Evolutionary conservation across 2,113 vertebrate genomes (phyloP), one percentile per base, ranked within the genome.

Genomic region (Etheostoma cragini): DNA sequence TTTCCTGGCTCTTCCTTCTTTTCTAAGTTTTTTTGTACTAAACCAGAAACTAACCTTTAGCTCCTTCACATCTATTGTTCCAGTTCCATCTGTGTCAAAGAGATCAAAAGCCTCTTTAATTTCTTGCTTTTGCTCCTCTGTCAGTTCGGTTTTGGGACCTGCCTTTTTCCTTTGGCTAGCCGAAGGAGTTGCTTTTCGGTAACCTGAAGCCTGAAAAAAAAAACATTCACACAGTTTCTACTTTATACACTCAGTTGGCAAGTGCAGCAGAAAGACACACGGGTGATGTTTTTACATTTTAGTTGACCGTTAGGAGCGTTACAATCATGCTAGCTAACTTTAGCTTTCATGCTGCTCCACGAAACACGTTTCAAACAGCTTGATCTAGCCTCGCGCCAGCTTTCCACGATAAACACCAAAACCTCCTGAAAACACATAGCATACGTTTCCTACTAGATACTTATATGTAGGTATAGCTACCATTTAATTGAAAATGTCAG

Each of bases 41-140:
- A 22, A n/a, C 8, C 61, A 58, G 8, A 3, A 54, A 19, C 74
- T 30, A 42, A 98, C 97, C 96, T 99, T 97, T 10, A 99, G 81
- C 91, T 99, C 98, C 91, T 97, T 98, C 54, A 98, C 93, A 78
- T 98, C 97, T 19, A 98, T 98, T 58, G 91, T 95, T 38, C 97
- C 98, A 72, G 96, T 95, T 12, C 97, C 96, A 79, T 98, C 96
- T 0, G 96, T 94, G 83, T 98, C 97, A 54, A 98, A 98, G 65
- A 99, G 93, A 80, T 98, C 97, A 79, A 99, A 99, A 7, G 97
- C 97, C 85, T 98, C 97, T 89, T 96, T 96, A 72, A 98, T 97
- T 89, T 98, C 97, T 85, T 97, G 97, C 83, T 96, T 97, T 82
- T 97, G 97, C 52, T 97, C 96, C 88, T 98, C 98, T 1, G 95